Base-by-base conservation (phyloP, 2,113 vertebrate genomes). In the Eubucco bourcierii region DNA sequence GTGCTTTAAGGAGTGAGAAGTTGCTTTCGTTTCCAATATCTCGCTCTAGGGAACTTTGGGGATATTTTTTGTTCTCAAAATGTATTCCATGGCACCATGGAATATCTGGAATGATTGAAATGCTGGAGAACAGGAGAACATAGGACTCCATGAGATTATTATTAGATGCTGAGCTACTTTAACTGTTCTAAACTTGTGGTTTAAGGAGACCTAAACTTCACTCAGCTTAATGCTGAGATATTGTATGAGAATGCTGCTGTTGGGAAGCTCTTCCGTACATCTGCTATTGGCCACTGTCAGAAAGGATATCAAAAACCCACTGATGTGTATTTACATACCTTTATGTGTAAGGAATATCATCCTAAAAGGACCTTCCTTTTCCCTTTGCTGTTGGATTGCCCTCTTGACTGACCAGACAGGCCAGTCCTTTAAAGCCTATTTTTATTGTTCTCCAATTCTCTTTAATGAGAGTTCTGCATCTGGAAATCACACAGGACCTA, bases 71-170 rank as follows among this genome's bases (percentile, higher is more conserved):
- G 29, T 82, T 70, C 61, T 93, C 76, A 50, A 47, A 78, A 80
- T 20, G 37, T 76, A 28, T 84, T 90, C 87, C 70, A 34, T 64
- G 91, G 85, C 77, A 70, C 67, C 64, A 75, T 16, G 37, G 70
- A 78, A 70, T 79, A 88, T 87, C 81, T 92, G 85, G 87, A 94
- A 84, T 78, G 87, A 88, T 64, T 74, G 28, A 96, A 91, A 79
- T 31, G 56, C 79, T 84, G 73, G 90, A 66, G 68, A 91, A 70
- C 75, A 79, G 80, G 81, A 76, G 64, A 82, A 82, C 3, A 3
- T 71, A 80, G 84, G 89, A 96, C 79, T 93, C 79, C 37, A 56
- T 53, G 27, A 23, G 68, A 72, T 75, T 92, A 85, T 92, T 89
- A 93, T 96, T 94, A 94, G 90, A 53, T 66, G 46, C 47, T 64